Evolutionary conservation across 2,888 invertebrate genomes (phyloP), one percentile per base, ranked within the genome.

Genomic region (Limnephilus marmoratus): DNA sequence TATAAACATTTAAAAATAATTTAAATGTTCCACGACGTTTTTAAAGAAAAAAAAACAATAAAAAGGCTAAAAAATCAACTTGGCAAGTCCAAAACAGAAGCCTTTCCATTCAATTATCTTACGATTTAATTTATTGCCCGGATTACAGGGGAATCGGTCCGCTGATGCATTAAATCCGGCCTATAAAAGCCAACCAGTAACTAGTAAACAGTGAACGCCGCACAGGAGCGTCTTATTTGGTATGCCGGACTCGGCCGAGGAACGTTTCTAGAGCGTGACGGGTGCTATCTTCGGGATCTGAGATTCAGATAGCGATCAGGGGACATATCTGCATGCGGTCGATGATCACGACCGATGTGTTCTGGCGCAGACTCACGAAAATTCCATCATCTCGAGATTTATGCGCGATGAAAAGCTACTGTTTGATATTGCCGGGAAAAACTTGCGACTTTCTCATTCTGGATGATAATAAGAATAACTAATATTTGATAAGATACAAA

Each of bases 231-330:
- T 68, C 83, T 34, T 34, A 34, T 82, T 82, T 82, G 31, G 82
- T 82, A 82, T 82, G 82, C 82, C 82, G n/a, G 82, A 12, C 31
- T 11, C 9, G 82, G n/a, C 82, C 82, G 49, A n/a, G 87, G 13
- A 49, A 53, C 31, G 87, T 68, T 68, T 53, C 53, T 9, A 29
- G 88, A 91, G 34, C 91, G 91, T 91, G 91, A 87, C 91, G 87
- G 34, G 45, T 81, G 87, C 34, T 87, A 91, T 91, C 91, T 91
- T 86, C 81, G 37, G 31, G 87, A 91, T 91, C 91, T 85, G 86
- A 31, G 31, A 49, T 15, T 5, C 81, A 87, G 91, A 91, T 91
- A 91, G 13, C 80, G 91, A 91, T 91, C 91, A 45, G 90, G 85
- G 85, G 90, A 85, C 90, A 90, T 88, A 88, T 85, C 85, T 85